Conservation (phyloP, 2,113 vertebrate genomes). For the Megalops atlanticus region DNA sequence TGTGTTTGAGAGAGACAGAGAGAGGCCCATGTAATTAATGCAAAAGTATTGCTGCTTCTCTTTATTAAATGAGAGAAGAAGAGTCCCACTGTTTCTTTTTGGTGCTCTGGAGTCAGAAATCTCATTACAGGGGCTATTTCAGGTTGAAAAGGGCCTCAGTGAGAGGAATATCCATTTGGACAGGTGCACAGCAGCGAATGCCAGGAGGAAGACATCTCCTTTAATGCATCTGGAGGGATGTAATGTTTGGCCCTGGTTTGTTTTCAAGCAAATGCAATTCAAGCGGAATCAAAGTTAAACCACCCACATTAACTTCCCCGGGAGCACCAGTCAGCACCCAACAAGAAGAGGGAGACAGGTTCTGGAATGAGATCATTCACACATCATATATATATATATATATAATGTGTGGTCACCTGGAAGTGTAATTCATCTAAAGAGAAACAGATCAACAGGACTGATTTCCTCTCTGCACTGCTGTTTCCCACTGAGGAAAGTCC, state of each 20-base stretch:
- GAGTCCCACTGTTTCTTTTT: not conserved
- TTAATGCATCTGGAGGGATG: constrained; percentile 10
- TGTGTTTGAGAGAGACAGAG: too few species aligned
- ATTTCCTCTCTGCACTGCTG: constrained; percentile 35
- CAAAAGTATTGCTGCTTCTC: not conserved
- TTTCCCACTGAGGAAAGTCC: constrained; percentile 36
- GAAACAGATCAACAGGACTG: constrained; percentile 15
- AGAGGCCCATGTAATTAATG: not conserved
- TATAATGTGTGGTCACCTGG: not conserved
- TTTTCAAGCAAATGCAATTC: constrained; percentile 32
- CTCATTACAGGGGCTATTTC: not conserved
- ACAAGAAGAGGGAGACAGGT: not conserved
- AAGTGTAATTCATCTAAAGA: constrained; percentile 27
- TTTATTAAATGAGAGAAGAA: not conserved
- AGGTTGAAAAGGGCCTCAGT: constrained; percentile 30
- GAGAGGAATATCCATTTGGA: constrained; percentile 45
- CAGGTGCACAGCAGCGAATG: constrained; percentile 45
- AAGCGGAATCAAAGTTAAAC: constrained; percentile 22
- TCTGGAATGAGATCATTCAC: too few species aligned
- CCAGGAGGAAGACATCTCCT: constrained; percentile 21
- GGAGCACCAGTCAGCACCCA: constrained; percentile 20
- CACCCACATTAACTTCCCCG: constrained; percentile 20
- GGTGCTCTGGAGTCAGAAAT: not conserved
- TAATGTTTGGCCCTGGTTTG: constrained; percentile 30
- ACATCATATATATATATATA: too few species aligned